Evolutionary conservation across 2,113 vertebrate genomes (phyloP), one percentile per base, ranked within the genome.

Genomic region (Dasyurus viverrinus): DNA sequence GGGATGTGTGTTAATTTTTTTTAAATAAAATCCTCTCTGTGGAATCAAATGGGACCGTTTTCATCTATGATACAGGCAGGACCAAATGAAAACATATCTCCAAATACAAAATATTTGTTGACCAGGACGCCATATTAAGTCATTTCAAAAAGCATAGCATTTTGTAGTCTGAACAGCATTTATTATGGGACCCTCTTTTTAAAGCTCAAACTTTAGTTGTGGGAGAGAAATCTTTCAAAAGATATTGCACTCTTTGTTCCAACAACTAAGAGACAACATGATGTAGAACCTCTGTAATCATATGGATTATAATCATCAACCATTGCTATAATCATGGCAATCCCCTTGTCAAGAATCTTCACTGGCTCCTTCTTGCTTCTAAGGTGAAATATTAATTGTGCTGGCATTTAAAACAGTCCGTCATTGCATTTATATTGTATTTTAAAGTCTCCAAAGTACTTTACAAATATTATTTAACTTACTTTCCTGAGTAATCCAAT

Each of bases 1-100:
- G 89, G 23, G 95, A 98, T 96, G 97, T 96, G 52, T 98, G 96
- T 97, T 98, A 98, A 97, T 97, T 98, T 98, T 98, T 98, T 98
- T 98, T 98, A 48, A 84, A 97, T 98, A 98, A 98, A 97, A 96
- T 36, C 94, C 53, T 76, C 91, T 94, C 91, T 84, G 96, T 93
- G 96, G 94, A 53, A 98, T 98, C 98, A 96, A 93, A 96, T 53
- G 95, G 30, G 95, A 92, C 95, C 92, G 92, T 94, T 97, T 47
- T 97, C 93, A 90, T 93, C 95, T 93, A 89, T 89, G 93, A 93
- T 89, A 96, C 93, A 96, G 98, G 95, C 94, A 97, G 96, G 94
- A 96, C 91, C 93, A 97, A 97, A 97, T 92, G 97, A 97, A 98
- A 98, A 94, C 53, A 0, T 50, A 94, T 95, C 84, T 95, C 91